These are phyloP conservation scores for Xyliphius kryptos DNA, from an alignment of 2,113 vertebrate species.

Conservation along the genomic window DNA sequence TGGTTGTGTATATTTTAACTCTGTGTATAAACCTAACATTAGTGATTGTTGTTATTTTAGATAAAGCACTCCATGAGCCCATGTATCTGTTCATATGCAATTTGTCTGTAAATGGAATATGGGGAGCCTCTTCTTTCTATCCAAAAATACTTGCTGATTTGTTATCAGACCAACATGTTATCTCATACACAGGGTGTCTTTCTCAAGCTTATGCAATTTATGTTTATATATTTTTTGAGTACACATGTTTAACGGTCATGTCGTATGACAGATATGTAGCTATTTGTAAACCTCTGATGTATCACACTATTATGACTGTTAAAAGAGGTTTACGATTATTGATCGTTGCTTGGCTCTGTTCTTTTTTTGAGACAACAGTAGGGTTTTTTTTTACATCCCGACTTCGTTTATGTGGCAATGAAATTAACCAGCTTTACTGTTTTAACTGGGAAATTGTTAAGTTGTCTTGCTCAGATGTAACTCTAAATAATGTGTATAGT, in stretches of 20 bases:
- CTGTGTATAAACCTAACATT: slow-evolving; percentile 21
- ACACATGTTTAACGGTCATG: slow-evolving; percentile 60
- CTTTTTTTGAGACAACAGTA: background rate
- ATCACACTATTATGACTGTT: slow-evolving; percentile 55
- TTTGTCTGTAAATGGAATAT: slow-evolving; percentile 34
- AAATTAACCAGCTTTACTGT: slow-evolving; percentile 57
- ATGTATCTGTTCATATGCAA: slow-evolving; percentile 37
- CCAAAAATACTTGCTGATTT: slow-evolving; percentile 55
- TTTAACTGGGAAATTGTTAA: slow-evolving; percentile 54
- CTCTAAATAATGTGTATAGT: background rate
- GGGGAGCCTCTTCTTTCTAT: slow-evolving; percentile 57
- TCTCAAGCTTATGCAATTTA: slow-evolving; percentile 48
- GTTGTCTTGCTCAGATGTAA: slow-evolving; percentile 47
- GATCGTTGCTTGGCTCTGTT: slow-evolving; percentile 29
- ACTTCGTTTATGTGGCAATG: slow-evolving; percentile 52
- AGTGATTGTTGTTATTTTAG: slow-evolving; percentile 7
- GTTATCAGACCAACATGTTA: slow-evolving; percentile 39
- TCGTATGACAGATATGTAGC: slow-evolving; percentile 64
- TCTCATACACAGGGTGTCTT: slow-evolving; percentile 34
- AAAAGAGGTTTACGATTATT: background rate
- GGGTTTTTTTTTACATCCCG: slow-evolving; percentile 34
- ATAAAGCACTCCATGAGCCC: slow-evolving; percentile 34
- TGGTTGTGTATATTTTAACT: slow-evolving; percentile 21
- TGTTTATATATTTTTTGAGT: slow-evolving; percentile 58
- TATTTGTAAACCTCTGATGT: slow-evolving; percentile 62